Evolutionary conservation across 2,113 vertebrate genomes (phyloP).

Genomic region (Elephantulus edwardii): DNA sequence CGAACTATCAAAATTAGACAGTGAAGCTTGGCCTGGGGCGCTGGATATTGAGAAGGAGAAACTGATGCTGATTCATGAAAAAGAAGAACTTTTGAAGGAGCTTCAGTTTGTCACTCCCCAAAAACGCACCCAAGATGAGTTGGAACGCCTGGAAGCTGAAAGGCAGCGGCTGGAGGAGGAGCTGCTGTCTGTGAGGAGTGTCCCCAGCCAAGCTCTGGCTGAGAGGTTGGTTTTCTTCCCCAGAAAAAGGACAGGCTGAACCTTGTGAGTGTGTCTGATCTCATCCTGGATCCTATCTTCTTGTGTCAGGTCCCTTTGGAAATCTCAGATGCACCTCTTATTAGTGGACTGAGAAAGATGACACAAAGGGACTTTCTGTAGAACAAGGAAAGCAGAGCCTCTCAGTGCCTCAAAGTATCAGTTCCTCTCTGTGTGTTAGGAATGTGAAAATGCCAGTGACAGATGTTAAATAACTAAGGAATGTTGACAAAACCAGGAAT

Average conservation of each 20-base stretch:
- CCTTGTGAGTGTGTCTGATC: slow-evolving; percentile 50
- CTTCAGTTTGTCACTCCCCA: slow-evolving; percentile 88
- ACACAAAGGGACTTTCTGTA: slow-evolving; percentile 50
- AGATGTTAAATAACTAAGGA: slow-evolving; percentile 75
- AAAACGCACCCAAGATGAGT: slow-evolving; percentile 83
- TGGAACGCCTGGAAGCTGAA: slow-evolving; percentile 85
- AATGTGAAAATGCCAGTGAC: slow-evolving; percentile 68
- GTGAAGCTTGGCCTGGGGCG: slow-evolving; percentile 88
- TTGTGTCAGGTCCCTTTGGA: slow-evolving; percentile 19
- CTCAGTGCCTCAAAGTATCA: slow-evolving; percentile 31
- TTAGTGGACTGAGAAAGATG: background rate
- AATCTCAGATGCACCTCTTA: slow-evolving; percentile 41
- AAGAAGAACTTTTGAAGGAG: slow-evolving; percentile 90
- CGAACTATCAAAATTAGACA: slow-evolving; percentile 88
- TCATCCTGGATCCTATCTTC: slow-evolving; percentile 31
- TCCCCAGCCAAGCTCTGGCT: slow-evolving; percentile 86
- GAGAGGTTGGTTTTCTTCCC: slow-evolving; percentile 82
- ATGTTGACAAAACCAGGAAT: slow-evolving; percentile 71
- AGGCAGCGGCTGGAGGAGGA: slow-evolving; percentile 88
- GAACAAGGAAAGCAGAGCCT: slow-evolving; percentile 15
- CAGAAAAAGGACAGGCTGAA: background rate
- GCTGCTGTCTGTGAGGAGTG: slow-evolving; percentile 82
- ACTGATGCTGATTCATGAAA: slow-evolving; percentile 89
- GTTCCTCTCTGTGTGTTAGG: slow-evolving; percentile 42
- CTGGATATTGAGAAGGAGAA: slow-evolving; percentile 89